Evolutionary conservation across 35 echinoderm and acorn worm genomes (phyloP), one percentile per base, ranked within the genome.

Genomic region (Ptychodera flava): DNA sequence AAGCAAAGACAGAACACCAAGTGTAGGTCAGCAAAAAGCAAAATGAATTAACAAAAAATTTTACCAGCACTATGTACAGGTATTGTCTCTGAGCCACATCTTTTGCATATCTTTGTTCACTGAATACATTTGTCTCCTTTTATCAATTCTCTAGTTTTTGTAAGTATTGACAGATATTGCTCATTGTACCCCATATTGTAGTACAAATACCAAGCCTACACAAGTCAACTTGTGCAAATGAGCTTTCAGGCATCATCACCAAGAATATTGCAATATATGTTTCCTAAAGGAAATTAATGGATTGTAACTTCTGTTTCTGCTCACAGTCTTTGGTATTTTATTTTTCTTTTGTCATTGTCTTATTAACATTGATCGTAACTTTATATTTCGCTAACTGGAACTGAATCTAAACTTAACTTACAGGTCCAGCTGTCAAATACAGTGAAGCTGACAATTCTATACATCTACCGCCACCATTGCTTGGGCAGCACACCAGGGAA

Each of bases 341-440:
- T n/a, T n/a, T n/a, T n/a, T n/a, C n/a, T n/a, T n/a, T n/a, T n/a
- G n/a, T n/a, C n/a, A n/a, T n/a, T n/a, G n/a, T n/a, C n/a, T n/a
- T n/a, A n/a, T n/a, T n/a, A n/a, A n/a, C n/a, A n/a, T n/a, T n/a
- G n/a, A n/a, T n/a, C n/a, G n/a, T n/a, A n/a, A n/a, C n/a, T n/a
- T n/a, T n/a, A n/a, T n/a, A n/a, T n/a, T n/a, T n/a, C n/a, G n/a
- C n/a, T n/a, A n/a, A n/a, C n/a, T n/a, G n/a, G n/a, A n/a, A n/a
- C n/a, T n/a, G n/a, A n/a, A n/a, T n/a, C n/a, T n/a, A n/a, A n/a
- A n/a, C n/a, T n/a, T n/a, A n/a, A n/a, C n/a, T 22, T 32, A 28
- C 81, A 94, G 93, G 93, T 22, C 89, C 88, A 80, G 89, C 93
- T 34, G 93, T 94, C 1, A 82, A 81, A 16, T 94, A 91, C 82